A percentile compares a stretch with the other conserved stretches of the same genome.
These are phyloP conservation scores for Eledona agricola DNA, from an alignment of 2,888 invertebrate genomes.

Conservation along the genomic window DNA sequence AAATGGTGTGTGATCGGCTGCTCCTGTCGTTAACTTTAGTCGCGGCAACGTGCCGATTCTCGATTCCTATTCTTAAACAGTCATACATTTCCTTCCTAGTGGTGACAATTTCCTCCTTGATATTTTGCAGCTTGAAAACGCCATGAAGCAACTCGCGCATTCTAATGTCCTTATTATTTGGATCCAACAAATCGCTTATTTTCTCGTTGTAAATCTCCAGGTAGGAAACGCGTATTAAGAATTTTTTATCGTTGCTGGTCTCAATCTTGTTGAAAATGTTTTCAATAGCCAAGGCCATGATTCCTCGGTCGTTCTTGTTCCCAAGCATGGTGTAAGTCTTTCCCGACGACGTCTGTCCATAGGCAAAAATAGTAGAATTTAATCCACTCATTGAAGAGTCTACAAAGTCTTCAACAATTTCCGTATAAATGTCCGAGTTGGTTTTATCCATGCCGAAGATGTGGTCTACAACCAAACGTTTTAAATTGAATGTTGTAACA, in stretches of 20 bases:
- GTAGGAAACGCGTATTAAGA: constrained; percentile 83
- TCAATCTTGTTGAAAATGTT: constrained; percentile 76
- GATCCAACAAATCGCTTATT: constrained; percentile 77
- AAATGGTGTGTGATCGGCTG: constrained; percentile 89
- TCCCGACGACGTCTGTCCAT: constrained; percentile 91
- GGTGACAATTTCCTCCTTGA: constrained; percentile 72
- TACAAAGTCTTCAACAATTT: constrained; percentile 76
- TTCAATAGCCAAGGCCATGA: constrained; percentile 76
- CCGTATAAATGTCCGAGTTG: constrained; percentile 72
- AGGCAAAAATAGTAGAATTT: constrained; percentile 90
- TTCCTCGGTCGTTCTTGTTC: constrained; percentile 72
- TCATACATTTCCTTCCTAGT: constrained; percentile 70
- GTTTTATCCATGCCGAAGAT: constrained; percentile 71
- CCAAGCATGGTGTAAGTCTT: constrained; percentile 90
- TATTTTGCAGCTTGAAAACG: constrained; percentile 58
- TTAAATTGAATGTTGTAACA: background rate
- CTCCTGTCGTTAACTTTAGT: constrained; percentile 91
- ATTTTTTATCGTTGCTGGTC: constrained; percentile 72
- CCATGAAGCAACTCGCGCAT: constrained; percentile 72
- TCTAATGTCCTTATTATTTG: constrained; percentile 69
- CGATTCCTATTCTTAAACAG: constrained; percentile 71
- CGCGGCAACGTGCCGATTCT: constrained; percentile 76
- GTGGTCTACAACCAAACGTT: constrained; percentile 69
- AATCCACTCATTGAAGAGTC: constrained; percentile 77
- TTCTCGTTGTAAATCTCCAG: constrained; percentile 91